Percentiles rank a stretch among this genome's conserved stretches.
Conservation (phyloP, 2,797 vertebrate genomes). For the Acomys russatus region DNA sequence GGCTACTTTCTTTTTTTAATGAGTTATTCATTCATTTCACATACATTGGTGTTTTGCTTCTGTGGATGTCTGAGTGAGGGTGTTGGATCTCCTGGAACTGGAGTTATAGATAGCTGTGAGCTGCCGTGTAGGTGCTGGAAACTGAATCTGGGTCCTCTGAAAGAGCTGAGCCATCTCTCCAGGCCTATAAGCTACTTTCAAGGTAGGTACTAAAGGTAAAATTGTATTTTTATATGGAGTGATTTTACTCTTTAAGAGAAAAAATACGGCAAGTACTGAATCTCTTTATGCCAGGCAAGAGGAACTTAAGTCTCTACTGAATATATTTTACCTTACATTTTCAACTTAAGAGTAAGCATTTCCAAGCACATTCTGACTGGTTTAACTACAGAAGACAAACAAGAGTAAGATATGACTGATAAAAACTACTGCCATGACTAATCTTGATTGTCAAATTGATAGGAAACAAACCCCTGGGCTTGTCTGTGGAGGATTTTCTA, state of each 20-base stretch:
- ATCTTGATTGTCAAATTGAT: neutral
- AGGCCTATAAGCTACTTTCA: neutral
- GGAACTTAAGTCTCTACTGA: neutral
- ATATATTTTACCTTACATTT: conserved; percentile 3
- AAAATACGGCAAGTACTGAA: neutral
- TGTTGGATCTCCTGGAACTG: neutral
- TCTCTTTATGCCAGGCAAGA: conserved; percentile 41
- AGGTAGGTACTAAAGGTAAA: neutral
- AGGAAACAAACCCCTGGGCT: neutral
- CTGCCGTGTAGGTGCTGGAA: neutral
- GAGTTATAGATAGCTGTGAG: neutral
- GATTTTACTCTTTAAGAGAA: conserved; percentile 14
- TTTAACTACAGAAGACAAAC: neutral
- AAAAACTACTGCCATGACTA: neutral
- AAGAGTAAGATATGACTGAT: neutral
- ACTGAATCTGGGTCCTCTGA: neutral
- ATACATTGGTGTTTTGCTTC: neutral
- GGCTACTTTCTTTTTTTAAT: neutral
- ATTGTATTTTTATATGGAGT: neutral
- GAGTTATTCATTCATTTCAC: neutral
- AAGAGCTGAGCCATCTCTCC: neutral
- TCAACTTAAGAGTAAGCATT: conserved; percentile 49
- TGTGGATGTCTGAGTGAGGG: neutral
- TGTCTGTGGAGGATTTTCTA: neutral
- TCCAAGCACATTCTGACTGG: conserved; percentile 15